phyloP scores from a whole-genome alignment of 2,888 invertebrate species.

The Protonemura montana region DNA sequence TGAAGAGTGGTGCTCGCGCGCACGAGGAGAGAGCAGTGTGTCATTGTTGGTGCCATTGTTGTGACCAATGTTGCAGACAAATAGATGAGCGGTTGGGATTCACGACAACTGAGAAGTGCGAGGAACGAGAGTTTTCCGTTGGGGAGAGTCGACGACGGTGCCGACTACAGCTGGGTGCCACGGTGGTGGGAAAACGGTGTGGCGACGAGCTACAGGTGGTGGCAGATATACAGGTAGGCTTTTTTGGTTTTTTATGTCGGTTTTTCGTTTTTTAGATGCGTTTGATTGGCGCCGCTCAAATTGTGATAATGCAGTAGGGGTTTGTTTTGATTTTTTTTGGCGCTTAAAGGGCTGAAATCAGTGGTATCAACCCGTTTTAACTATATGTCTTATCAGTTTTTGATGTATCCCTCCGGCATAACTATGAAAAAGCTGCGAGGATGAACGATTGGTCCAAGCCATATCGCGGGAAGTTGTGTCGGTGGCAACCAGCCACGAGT shows the following conservation, averaged over 20 bases:
- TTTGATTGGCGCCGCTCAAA: no score
- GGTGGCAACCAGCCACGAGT: no score
- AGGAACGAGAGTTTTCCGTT: neutral
- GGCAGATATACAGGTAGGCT: conserved; percentile 20
- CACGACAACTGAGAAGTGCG: neutral
- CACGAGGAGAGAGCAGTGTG: conserved; percentile 16
- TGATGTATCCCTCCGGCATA: no score
- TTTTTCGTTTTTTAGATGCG: no score
- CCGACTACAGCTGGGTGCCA: neutral
- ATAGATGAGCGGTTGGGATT: neutral
- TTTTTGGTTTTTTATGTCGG: neutral
- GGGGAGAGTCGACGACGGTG: neutral
- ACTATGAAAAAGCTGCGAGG: no score
- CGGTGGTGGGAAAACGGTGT: neutral
- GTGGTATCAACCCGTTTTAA: no score
- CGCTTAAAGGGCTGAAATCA: no score
- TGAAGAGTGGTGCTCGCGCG: conserved; percentile 3
- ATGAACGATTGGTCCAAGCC: no score
- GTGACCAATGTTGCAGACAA: conserved; percentile 15
- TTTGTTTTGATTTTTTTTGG: no score
- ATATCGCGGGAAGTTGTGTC: no score
- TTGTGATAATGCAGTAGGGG: no score
- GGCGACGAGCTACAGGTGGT: conserved; percentile 34
- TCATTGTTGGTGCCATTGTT: conserved; percentile 29
- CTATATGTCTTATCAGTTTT: no score